Conservation (phyloP, 2,888 invertebrate genomes). For the Malacosoma neustria region DNA sequence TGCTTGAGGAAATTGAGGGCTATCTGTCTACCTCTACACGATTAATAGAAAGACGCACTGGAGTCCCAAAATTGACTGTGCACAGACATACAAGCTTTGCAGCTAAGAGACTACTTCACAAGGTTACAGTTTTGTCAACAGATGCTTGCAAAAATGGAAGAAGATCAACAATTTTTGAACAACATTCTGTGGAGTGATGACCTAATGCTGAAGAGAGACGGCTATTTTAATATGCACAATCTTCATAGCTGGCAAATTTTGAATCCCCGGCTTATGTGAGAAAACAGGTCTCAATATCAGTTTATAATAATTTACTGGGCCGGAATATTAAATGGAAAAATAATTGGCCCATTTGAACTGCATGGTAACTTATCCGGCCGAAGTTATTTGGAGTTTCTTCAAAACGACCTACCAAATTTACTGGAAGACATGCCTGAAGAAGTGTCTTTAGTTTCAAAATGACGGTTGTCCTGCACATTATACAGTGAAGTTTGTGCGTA, state of each 20-base stretch:
- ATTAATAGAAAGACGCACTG: conserved; percentile 6
- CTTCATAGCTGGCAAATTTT: conserved; percentile 2
- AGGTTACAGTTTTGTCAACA: background rate
- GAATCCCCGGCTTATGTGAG: conserved; percentile 5
- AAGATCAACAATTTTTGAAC: background rate
- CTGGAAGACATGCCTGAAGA: too few relatives aligned
- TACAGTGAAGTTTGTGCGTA: conserved; percentile 2
- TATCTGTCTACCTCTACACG: conserved; percentile 6
- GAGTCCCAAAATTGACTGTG: conserved; percentile 1
- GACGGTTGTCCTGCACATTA: too few relatives aligned
- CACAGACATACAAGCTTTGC: background rate
- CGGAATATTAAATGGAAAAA: conserved; percentile 6
- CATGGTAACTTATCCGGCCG: conserved; percentile 2
- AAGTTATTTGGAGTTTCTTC: conserved; percentile 1
- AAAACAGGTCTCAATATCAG: conserved; percentile 4
- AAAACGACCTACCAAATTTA: too few relatives aligned
- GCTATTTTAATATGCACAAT: too few relatives aligned
- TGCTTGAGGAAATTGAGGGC: conserved; percentile 7
- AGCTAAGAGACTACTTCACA: background rate
- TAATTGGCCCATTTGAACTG: conserved; percentile 7
- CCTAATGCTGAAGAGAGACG: background rate
- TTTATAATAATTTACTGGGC: conserved; percentile 7
- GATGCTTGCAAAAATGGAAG: background rate
- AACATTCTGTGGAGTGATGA: background rate
- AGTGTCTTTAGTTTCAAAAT: too few relatives aligned